Percentiles rank a stretch among this genome's conserved stretches.
Conservation (phyloP, 92 coral and sea anemone genomes). For the Galaxea fascicularis region DNA sequence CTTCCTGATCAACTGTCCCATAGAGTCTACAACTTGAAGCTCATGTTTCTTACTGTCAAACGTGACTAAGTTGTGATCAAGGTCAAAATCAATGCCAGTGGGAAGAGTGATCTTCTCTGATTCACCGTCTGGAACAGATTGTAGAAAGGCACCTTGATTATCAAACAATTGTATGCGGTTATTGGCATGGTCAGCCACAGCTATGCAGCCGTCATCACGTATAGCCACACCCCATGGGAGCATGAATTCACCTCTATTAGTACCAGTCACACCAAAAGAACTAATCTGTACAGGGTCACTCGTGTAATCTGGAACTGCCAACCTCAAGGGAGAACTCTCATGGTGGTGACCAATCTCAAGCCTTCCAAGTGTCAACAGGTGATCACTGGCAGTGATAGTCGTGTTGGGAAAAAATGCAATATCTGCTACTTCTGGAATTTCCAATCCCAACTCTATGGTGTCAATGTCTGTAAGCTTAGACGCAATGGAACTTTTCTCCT, state of each 20-base stretch:
- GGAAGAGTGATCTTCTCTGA: constrained; percentile 49
- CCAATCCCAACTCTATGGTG: not conserved
- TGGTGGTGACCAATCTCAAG: not conserved
- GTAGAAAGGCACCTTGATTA: constrained; percentile 31
- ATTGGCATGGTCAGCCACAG: constrained; percentile 75
- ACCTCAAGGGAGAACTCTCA: not conserved
- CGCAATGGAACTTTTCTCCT: constrained; percentile 27
- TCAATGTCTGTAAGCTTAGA: constrained; percentile 34
- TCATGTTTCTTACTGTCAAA: constrained; percentile 58
- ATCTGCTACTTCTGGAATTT: constrained; percentile 12
- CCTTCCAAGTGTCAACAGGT: constrained; percentile 23
- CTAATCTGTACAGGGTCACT: not conserved
- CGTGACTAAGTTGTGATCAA: constrained; percentile 52
- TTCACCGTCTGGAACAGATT: not conserved
- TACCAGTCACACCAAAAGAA: constrained; percentile 42
- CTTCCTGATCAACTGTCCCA: constrained; percentile 47
- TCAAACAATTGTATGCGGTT: constrained; percentile 63
- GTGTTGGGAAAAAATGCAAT: constrained; percentile 21
- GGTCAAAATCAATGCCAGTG: constrained; percentile 58
- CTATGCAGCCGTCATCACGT: constrained; percentile 46
- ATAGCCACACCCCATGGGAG: constrained; percentile 79
- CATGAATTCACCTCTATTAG: constrained; percentile 37
- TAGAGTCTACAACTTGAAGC: constrained; percentile 47
- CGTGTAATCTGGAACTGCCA: constrained; percentile 39
- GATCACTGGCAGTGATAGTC: constrained; percentile 6